A percentile compares a stretch with the other conserved stretches of the same genome.
Conservation (phyloP, 2,888 invertebrate species). For the Fragum sueziense region DNA sequence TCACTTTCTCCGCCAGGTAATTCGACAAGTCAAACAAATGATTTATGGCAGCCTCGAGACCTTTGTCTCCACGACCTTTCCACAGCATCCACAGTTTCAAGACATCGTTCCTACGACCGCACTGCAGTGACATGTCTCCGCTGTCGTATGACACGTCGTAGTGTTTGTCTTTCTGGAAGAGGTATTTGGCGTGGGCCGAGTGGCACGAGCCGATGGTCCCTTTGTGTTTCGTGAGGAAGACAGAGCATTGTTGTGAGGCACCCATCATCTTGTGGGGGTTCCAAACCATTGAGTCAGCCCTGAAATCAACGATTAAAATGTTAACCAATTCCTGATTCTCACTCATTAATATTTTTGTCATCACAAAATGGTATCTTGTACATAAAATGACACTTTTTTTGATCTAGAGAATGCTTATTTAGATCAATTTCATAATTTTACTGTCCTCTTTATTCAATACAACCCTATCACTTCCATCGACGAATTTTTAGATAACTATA, state of each 20-base stretch:
- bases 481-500: no score
- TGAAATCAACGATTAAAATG: no score
- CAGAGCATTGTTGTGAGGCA: slow-evolving; percentile 92
- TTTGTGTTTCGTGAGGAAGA: slow-evolving; percentile 73
- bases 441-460: no score
- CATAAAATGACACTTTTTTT: no score
- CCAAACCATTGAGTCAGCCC: slow-evolving; percentile 96
- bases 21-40: slow-evolving; percentile 67
- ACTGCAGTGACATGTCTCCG: slow-evolving; percentile 79
- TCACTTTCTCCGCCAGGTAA: slow-evolving; percentile 66
- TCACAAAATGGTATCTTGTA: no score
- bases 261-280: slow-evolving; percentile 96
- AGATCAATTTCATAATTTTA: no score
- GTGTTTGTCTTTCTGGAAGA: slow-evolving; percentile 80
- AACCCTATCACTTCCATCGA: no score
- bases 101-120: slow-evolving; percentile 77
- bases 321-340: no score
- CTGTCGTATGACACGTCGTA: slow-evolving; percentile 78
- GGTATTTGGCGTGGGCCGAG: slow-evolving; percentile 72
- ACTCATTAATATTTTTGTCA: no score
- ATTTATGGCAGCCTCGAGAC: slow-evolving; percentile 69
- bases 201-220: slow-evolving; percentile 70
- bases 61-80: slow-evolving; percentile 73
- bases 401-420: no score
- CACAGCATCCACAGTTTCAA: slow-evolving; percentile 79